Evolutionary conservation across 2,797 vertebrate genomes (phyloP).

Genomic region (Tauraco hartlaubi): DNA sequence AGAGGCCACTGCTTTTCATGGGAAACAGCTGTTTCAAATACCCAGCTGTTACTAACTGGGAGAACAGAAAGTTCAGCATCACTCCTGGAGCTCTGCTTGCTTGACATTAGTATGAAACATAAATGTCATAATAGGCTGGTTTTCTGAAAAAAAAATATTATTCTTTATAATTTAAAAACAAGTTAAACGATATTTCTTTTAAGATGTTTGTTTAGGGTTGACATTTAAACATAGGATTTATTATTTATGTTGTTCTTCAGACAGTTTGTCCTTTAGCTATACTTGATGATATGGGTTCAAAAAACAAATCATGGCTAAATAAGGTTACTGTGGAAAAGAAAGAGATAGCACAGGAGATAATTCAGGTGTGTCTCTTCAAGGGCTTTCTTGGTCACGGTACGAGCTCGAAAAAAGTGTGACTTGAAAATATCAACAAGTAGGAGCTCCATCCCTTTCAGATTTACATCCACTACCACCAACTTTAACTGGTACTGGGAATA

Average conservation of each 20-base stretch:
- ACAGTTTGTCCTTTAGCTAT: slow-evolving; percentile 6
- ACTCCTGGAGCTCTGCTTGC: background rate
- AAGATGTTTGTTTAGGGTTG: slow-evolving; percentile 10
- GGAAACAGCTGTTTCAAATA: background rate
- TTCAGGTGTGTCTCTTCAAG: background rate
- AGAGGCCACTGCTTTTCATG: background rate
- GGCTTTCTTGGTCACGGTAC: background rate
- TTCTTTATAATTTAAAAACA: slow-evolving; percentile 8
- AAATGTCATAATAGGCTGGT: background rate
- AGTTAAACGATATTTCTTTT: slow-evolving; percentile 15
- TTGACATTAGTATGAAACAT: background rate
- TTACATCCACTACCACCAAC: background rate
- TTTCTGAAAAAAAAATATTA: slow-evolving; percentile 43
- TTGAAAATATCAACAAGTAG: background rate
- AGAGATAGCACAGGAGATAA: background rate
- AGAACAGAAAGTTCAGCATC: background rate
- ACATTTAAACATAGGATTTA: slow-evolving; percentile 46
- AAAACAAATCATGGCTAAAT: background rate
- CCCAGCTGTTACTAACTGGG: background rate
- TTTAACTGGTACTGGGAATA: background rate
- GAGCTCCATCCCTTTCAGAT: background rate
- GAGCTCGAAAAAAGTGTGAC: background rate
- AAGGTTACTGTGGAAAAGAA: background rate
- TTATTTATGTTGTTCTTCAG: background rate
- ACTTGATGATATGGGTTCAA: background rate